Evolutionary conservation across 2,113 vertebrate species (phyloP), one percentile per base, ranked within the genome.

Genomic region (Festucalex cinctus): DNA sequence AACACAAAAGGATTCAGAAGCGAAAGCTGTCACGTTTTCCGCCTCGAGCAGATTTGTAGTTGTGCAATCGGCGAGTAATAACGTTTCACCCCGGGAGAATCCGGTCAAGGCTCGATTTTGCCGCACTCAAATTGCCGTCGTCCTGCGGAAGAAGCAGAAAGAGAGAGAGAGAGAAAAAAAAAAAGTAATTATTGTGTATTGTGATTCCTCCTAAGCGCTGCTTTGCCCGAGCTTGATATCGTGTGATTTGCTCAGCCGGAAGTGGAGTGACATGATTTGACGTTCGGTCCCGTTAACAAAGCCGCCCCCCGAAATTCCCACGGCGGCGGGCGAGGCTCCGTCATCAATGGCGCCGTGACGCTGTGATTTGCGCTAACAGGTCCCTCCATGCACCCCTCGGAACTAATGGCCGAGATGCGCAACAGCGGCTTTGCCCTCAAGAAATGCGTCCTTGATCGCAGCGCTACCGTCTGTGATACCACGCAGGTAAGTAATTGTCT

Each of bases 361-460:
- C 94, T 94, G 92, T 94, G 93, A 94, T 98, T 96, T 97, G 94
- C 94, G 90, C 94, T 94, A 95, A 92, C 95, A 98, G 97, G 96
- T 92, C 97, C 96, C 91, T 98, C 96, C 83, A 97, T 98, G 96
- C 96, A 98, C 95, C 96, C 97, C 94, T 97, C 95, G 39, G 97
- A 98, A 95, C 94, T 98, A 95, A 98, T 98, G 95, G 96, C 94
- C 86, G 96, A 98, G 95, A 98, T 98, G 96, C 94, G 96, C 92
- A 98, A 98, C 95, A 97, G 97, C 93, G 96, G 96, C 90, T 97
- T 98, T 94, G 95, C 95, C 87, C 94, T 99, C 92, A 99, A 98
- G 93, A 95, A 95, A 94, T 97, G 95, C 93, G 96, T 98, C 78
- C 94, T 99, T 94, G 97, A 92, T 92, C 95, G 95, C 92, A 95